Base-by-base conservation (phyloP, 2,888 invertebrate genomes). In the Mechanitis messenoides region DNA sequence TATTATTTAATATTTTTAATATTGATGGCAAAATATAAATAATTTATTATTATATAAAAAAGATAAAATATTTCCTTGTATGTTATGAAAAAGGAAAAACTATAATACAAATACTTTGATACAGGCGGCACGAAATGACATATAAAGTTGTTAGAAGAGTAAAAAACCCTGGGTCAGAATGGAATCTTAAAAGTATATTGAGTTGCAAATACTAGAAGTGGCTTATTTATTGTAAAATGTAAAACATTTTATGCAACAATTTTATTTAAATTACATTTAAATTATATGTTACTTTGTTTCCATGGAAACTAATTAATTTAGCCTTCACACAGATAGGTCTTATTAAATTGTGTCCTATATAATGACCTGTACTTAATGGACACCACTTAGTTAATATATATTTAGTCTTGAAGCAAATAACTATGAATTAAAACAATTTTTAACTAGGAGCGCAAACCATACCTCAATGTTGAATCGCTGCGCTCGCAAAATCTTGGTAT, bases 71-170 rank as follows among this genome's bases (percentile, higher is more conserved):
- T 68, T 64, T 64, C 59, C 59, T 62, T 60, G 58, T 20, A 33
- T 31, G 9, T 54, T 35, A 47, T 58, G 47, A 55, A 61, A 50
- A 11, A 46, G 35, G 55, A 58, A 59, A 59, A 45, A 57, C 54
- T 58, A 50, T 53, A 59, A 53, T 35, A 56, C 38, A 53, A 12
- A 55, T 65, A 55, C 54, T 60, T 60, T 46, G 57, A 45, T 58
- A 55, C 55, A 58, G 64, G 64, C 20, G 60, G 54, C 58, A 56
- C 56, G 64, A 62, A 64, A 66, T 64, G 64, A 64, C 60, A 66
- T 65, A 58, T 59, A 59, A 59, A 62, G 57, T 58, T 59, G 61
- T 58, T 50, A 60, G 58, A 66, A 61, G 50, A 64, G 61, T 59
- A 56, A 61, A 64, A 60, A 58, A 45, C 60, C 56, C 60, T 60